A percentile compares a stretch with the other conserved stretches of the same genome.
These are phyloP conservation scores for Toxonevra muliebris DNA, from an alignment of 2,888 invertebrate species.

Conservation along the genomic window DNA sequence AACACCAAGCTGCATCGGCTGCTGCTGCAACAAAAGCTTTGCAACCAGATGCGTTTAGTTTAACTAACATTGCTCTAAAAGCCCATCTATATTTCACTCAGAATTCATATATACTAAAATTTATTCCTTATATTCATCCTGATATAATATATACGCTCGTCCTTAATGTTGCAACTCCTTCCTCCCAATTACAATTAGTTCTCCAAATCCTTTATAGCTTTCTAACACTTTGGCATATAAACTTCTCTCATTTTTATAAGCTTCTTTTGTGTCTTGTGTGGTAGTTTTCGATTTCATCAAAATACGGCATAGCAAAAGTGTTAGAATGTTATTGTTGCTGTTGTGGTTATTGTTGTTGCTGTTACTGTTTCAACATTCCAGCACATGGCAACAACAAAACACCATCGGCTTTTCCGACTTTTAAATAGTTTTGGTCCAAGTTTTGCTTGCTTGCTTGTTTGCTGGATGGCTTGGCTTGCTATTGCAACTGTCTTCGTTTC, in stretches of 20 bases:
- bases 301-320: neutral
- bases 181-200: no score
- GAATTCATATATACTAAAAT: no score
- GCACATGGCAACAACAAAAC: neutral
- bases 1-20: neutral
- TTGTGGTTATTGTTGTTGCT: neutral
- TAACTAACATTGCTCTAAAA: slow-evolving; percentile 1
- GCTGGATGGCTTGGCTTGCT: slow-evolving; percentile 22
- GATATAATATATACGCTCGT: no score
- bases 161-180: no score
- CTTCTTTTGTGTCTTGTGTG: slow-evolving; percentile 29
- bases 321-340: neutral
- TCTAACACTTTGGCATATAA: slow-evolving; percentile 38
- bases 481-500: slow-evolving; percentile 22
- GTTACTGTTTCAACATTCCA: neutral
- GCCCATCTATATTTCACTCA: slow-evolving; percentile 13
- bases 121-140: no score
- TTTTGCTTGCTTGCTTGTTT: slow-evolving; percentile 16
- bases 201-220: slow-evolving; percentile 27
- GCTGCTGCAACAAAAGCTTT: no score
- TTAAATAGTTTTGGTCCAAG: slow-evolving; percentile 50
- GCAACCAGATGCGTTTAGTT: no score
- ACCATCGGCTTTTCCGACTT: slow-evolving; percentile 39
- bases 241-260: slow-evolving; percentile 29
- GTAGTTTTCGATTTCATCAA: neutral